Conservation (phyloP, 2,113 vertebrate species). For the Tonatia bakeri region DNA sequence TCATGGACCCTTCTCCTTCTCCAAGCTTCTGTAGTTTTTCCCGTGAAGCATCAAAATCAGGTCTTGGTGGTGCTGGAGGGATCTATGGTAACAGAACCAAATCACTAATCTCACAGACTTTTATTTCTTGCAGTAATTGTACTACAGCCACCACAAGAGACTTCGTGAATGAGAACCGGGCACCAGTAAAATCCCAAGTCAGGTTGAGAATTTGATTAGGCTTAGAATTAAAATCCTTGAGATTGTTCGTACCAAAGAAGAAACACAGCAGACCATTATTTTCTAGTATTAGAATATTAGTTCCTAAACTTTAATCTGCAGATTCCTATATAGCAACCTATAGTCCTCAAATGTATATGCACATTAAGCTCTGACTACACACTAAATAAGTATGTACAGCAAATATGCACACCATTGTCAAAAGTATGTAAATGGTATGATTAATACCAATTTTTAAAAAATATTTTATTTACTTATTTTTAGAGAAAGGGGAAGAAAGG, state of each 20-base stretch:
- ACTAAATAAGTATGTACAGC: neutral
- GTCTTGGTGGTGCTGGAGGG: conserved; percentile 95
- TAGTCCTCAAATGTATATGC: neutral
- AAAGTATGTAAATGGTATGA: neutral
- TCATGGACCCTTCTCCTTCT: conserved; percentile 99
- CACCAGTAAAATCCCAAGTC: neutral
- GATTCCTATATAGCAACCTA: neutral
- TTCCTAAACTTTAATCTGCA: neutral
- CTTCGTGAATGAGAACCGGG: neutral
- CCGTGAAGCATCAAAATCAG: conserved; percentile 98
- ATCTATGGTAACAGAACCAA: conserved; percentile 84
- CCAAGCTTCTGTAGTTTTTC: conserved; percentile 99
- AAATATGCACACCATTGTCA: neutral
- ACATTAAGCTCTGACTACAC: neutral
- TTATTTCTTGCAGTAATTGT: neutral
- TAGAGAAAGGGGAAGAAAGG: too few relatives aligned
- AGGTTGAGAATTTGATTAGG: conserved; percentile 8
- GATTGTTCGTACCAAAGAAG: neutral
- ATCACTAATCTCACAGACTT: conserved; percentile 17
- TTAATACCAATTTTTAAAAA: neutral
- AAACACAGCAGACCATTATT: neutral
- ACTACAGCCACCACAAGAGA: neutral
- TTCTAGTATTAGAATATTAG: neutral
- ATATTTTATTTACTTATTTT: too few relatives aligned
- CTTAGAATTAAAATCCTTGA: neutral